Evolutionary conservation across 2,888 invertebrate genomes (phyloP), one percentile per base, ranked within the genome.

Genomic region (Dinocampus coccinellae): DNA sequence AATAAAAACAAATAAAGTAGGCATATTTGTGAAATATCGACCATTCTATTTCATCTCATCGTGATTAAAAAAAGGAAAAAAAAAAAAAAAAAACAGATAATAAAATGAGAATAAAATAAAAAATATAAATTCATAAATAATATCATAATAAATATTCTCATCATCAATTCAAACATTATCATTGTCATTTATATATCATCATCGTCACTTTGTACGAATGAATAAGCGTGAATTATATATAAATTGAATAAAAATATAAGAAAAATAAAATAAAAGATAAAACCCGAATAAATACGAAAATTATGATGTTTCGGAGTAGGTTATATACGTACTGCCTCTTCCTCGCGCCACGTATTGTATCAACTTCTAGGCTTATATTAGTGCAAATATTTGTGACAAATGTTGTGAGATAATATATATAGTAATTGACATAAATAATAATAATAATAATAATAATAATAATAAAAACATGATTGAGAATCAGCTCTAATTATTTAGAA

Each of bases 151-250:
- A 29, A 24, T 62, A 69, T 62, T 62, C 11, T 69, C 75, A 72
- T 73, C 75, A 73, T 72, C 71, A 73, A 74, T 74, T 73, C 71
- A 73, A 74, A 73, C 70, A 74, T 73, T 75, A 76, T 77, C 75
- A 74, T 61, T 64, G 71, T 64, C 67, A 53, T 57, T 34, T 16
- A 68, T 63, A 58, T 67, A 74, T 76, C 73, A 72, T 72, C 75
- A 70, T 73, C 73, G 73, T 58, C 26, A 47, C 9, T 1, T 9
- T 58, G 26, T 24, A 39, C 55, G 26, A 47, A 26, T 61, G 53
- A 36, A 55, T 29, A 34, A 36, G 29, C 29, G 20, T 65, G 55
- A 33, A 65, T 33, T 34, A 65, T 65, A 61, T 26, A 61, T 39
- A 42, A n/a, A 42, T 42, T 10, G 47, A 29, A 58, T 58, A 58